Conservation (phyloP, 35 echinoderm and acorn worm genomes). For the Hemicentrotus pulcherrimus region DNA sequence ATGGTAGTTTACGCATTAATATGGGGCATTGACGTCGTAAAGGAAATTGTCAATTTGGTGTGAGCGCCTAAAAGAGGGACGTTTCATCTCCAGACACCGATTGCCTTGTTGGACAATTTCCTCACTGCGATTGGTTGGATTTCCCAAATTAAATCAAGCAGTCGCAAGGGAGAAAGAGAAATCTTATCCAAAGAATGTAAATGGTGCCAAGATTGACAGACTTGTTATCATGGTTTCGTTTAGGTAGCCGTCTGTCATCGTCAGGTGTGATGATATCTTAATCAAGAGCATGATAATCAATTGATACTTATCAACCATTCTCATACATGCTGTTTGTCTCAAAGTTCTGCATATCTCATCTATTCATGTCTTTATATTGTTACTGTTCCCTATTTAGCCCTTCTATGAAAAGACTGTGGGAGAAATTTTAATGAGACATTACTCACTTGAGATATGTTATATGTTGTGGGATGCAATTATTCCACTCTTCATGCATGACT, state of each 20-base stretch:
- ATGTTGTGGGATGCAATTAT: background rate
- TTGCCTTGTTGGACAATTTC: slow-evolving; percentile 38
- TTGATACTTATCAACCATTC: background rate
- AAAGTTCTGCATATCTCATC: background rate
- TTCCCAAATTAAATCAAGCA: slow-evolving; percentile 12
- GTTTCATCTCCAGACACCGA: slow-evolving; percentile 28
- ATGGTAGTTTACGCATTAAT: background rate
- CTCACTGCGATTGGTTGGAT: background rate
- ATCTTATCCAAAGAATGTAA: background rate
- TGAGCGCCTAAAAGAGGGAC: slow-evolving; percentile 12
- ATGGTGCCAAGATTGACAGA: background rate
- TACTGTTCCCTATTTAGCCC: background rate
- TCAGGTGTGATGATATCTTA: slow-evolving; percentile 28
- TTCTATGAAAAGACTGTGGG: background rate
- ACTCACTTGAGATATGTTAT: background rate
- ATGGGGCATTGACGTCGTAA: slow-evolving; percentile 28
- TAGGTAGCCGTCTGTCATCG: slow-evolving; percentile 23
- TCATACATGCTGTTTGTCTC: background rate
- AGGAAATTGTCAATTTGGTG: slow-evolving; percentile 39
- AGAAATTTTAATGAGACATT: background rate
- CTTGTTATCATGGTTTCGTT: slow-evolving; percentile 27
- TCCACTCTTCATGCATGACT: background rate
- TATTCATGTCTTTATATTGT: background rate
- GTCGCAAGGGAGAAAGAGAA: slow-evolving; percentile 19
- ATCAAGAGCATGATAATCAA: background rate